Evolutionary conservation across 2,113 vertebrate genomes (phyloP).

Genomic region (Brachyistius frenatus): DNA sequence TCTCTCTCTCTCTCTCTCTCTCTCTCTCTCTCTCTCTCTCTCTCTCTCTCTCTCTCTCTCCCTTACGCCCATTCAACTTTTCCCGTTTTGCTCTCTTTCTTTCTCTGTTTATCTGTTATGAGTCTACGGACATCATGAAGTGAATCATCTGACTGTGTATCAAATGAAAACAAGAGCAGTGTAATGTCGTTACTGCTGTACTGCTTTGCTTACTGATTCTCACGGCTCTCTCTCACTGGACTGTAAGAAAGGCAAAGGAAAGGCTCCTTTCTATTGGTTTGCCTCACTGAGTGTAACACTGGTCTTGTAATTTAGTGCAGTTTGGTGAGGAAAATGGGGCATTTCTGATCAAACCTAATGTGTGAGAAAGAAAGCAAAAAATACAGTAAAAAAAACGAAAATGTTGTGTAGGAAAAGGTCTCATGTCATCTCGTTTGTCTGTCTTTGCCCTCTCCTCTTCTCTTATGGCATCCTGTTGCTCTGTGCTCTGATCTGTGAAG

Average conservation of each 20-base stretch:
- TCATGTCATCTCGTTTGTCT: slow-evolving; percentile 61
- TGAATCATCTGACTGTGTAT: slow-evolving; percentile 59
- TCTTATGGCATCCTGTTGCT: slow-evolving; percentile 48
- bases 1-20: slow-evolving; percentile 8
- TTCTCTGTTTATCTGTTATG: slow-evolving; percentile 43
- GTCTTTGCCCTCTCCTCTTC: slow-evolving; percentile 57
- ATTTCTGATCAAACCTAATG: no score
- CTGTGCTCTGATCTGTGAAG: slow-evolving; percentile 67
- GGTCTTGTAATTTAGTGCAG: no score
- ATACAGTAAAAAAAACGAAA: neutral
- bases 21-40: neutral
- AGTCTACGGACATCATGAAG: slow-evolving; percentile 26
- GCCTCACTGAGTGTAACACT: neutral
- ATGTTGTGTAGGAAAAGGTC: slow-evolving; percentile 27
- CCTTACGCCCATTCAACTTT: neutral
- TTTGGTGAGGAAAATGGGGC: no score
- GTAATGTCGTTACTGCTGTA: slow-evolving; percentile 41
- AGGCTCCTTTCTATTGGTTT: neutral
- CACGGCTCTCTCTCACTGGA: slow-evolving; percentile 39
- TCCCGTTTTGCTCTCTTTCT: neutral
- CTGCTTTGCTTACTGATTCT: slow-evolving; percentile 26
- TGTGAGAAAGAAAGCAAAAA: no score
- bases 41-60: neutral
- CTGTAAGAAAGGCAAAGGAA: slow-evolving; percentile 5
- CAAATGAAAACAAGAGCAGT: slow-evolving; percentile 29